A percentile compares a stretch with the other conserved stretches of the same genome.
These are phyloP conservation scores for Nothocercus nigrocapillus DNA, from an alignment of 2,113 vertebrate species.

Conservation along the genomic window DNA sequence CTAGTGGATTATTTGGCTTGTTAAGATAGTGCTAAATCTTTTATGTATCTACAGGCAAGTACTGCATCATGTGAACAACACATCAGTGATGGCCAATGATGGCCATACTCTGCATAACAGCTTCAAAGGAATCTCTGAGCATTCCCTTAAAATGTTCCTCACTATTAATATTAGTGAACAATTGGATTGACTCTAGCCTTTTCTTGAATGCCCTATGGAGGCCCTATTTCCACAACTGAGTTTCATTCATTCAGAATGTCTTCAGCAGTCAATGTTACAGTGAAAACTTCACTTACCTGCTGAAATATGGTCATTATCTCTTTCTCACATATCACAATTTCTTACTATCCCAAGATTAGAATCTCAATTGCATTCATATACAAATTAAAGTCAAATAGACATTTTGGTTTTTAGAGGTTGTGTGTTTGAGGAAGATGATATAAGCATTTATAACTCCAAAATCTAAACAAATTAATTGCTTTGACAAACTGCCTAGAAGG, in stretches of 20 bases:
- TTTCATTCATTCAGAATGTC: not conserved
- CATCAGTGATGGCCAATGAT: not conserved
- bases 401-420: not conserved
- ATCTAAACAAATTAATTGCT: not conserved
- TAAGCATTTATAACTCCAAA: slow-evolving; percentile 3
- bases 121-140: not conserved
- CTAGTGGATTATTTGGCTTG: not conserved
- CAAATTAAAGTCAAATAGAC: not conserved
- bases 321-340: not conserved
- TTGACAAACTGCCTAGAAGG: not conserved
- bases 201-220: not conserved
- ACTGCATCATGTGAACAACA: not conserved
- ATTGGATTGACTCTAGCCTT: not conserved
- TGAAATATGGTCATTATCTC: not conserved
- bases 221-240: not conserved
- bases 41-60: not conserved
- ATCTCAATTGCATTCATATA: not conserved
- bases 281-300: not conserved
- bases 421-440: not conserved
- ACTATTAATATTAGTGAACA: not conserved
- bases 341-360: not conserved
- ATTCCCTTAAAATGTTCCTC: not conserved
- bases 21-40: not conserved
- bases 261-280: not conserved
- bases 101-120: not conserved